phyloP scores from a whole-genome alignment of 2,797 vertebrate species.

The Dromococcyx pavoninus region DNA sequence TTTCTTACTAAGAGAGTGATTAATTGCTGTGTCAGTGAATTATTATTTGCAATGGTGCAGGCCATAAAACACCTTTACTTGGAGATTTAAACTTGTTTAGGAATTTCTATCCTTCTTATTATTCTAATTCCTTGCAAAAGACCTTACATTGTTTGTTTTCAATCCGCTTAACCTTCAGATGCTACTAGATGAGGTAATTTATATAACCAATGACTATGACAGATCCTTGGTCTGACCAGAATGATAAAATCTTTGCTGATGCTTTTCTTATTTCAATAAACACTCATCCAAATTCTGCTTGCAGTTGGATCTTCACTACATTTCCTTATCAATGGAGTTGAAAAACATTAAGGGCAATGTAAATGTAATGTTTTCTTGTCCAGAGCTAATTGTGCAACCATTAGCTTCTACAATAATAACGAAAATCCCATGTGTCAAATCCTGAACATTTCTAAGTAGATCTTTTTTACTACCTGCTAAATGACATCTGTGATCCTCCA shows the following conservation, averaged over 20 bases:
- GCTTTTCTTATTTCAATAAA: not conserved
- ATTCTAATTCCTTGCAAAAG: not conserved
- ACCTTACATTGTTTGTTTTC: not conserved
- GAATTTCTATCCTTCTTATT: not conserved
- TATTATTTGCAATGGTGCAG: fast-evolving
- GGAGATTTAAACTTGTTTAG: not conserved
- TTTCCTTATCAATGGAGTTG: not conserved
- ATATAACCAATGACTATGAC: not conserved
- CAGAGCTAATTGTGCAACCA: not conserved
- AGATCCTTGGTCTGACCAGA: not conserved
- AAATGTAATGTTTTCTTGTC: not conserved
- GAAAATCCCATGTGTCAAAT: not conserved
- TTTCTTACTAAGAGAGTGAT: not conserved
- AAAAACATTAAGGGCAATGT: not conserved
- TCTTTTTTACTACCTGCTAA: not conserved
- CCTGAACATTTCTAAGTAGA: not conserved
- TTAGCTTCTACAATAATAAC: not conserved
- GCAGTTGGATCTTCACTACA: not conserved
- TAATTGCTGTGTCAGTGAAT: not conserved
- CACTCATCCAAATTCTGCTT: not conserved
- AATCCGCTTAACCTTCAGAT: not conserved
- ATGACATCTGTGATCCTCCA: not conserved
- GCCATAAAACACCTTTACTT: not conserved
- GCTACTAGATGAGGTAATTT: not conserved
- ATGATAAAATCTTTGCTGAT: not conserved